Evolutionary conservation across 2,113 vertebrate species (phyloP).

Genomic region (Megaceryle maxima): DNA sequence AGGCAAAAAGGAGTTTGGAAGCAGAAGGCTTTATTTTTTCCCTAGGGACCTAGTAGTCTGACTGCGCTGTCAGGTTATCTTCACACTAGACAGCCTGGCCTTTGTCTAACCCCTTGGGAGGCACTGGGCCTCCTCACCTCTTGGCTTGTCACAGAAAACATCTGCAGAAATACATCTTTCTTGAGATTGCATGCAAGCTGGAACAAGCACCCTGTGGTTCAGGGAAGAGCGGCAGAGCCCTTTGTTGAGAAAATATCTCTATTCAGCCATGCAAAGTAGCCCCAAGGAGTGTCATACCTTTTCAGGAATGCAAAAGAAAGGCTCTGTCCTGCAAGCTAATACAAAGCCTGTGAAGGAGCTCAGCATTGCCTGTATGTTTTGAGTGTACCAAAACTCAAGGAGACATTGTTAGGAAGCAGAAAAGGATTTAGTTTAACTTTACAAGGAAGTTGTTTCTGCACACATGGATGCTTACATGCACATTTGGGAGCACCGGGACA

Average conservation of each 20-base stretch:
- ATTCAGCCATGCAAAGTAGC: background rate
- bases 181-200: background rate
- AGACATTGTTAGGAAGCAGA: background rate
- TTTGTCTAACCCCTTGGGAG: background rate
- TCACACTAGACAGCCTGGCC: background rate
- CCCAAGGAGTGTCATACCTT: background rate
- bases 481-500: background rate
- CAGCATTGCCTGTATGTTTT: background rate
- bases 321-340: background rate
- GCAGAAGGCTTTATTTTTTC: background rate
- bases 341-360: background rate
- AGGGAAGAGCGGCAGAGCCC: background rate
- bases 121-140: background rate
- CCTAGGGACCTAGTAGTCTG: background rate
- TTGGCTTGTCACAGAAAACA: background rate
- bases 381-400: fast-evolving
- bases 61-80: background rate
- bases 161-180: slow-evolving; percentile 3
- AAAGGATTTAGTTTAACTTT: background rate
- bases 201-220: background rate
- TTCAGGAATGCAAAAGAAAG: background rate
- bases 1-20: background rate
- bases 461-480: background rate
- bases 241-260: background rate
- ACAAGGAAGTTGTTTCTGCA: background rate